phyloP scores from a whole-genome alignment of 1,140 invertebrate genomes.

The Hylaeus volcanicus region DNA sequence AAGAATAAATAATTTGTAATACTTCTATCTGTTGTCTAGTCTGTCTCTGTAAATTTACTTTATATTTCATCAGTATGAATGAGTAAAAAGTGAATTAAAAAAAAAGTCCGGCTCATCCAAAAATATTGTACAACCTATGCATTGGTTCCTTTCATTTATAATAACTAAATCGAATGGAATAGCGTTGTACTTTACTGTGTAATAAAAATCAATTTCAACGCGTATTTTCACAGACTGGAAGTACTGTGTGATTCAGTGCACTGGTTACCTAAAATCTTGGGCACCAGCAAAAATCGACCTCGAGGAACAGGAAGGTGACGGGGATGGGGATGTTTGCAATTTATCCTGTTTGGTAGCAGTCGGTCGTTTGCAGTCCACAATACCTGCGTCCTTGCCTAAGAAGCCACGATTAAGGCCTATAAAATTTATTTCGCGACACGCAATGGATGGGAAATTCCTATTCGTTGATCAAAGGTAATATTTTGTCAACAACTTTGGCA shows the following conservation, averaged over 20 bases:
- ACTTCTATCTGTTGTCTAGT: too few species aligned
- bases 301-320: conserved; percentile 85
- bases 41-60: too few species aligned
- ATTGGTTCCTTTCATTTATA: background rate
- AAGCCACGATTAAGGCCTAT: conserved; percentile 71
- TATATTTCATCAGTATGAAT: too few species aligned
- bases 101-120: background rate
- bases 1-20: too few species aligned
- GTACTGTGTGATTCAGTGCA: conserved; percentile 92
- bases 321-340: conserved; percentile 88
- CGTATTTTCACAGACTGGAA: conserved; percentile 83
- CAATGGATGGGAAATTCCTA: conserved; percentile 97
- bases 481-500: background rate
- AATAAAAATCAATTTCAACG: background rate
- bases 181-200: background rate
- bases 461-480: conserved; percentile 95
- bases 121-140: background rate
- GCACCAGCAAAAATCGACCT: conserved; percentile 88
- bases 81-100: too few species aligned
- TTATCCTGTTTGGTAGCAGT: conserved; percentile 93
- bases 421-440: conserved; percentile 97
- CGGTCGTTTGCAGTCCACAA: conserved; percentile 84
- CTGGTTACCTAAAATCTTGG: conserved; percentile 96
- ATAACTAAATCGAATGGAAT: background rate
- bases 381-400: conserved; percentile 57